Conservation (phyloP, 1,140 invertebrate genomes). For the Zeugodacus cucurbitae region DNA sequence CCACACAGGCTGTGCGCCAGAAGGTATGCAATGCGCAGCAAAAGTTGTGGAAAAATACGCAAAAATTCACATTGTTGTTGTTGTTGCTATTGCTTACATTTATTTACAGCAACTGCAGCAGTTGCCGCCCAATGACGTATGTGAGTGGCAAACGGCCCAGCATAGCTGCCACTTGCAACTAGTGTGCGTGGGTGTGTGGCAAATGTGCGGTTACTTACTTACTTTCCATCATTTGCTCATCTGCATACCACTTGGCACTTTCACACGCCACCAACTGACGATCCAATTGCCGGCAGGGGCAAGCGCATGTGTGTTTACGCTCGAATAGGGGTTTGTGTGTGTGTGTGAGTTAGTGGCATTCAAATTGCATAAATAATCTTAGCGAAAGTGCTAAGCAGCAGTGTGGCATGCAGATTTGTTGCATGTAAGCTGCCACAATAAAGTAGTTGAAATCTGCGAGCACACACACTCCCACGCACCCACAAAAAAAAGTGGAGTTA, state of each 20-base stretch:
- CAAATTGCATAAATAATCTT: conserved; percentile 36
- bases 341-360: conserved; percentile 7
- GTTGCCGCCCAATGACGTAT: not conserved
- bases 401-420: not conserved
- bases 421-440: conserved; percentile 15
- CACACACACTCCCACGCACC: not conserved
- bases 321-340: no score
- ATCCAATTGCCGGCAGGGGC: not conserved
- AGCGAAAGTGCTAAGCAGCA: conserved; percentile 17
- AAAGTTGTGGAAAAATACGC: not conserved
- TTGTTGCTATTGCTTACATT: not conserved
- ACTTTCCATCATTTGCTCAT: conserved; percentile 29
- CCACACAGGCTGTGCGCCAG: not conserved
- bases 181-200: not conserved
- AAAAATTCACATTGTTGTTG: not conserved
- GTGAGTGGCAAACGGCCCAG: not conserved
- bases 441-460: not conserved
- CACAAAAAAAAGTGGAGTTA: not conserved
- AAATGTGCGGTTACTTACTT: conserved; percentile 35
- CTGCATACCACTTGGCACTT: not conserved
- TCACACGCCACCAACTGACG: not conserved
- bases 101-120: not conserved
- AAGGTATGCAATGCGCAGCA: not conserved
- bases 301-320: no score
- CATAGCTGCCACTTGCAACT: not conserved